These are phyloP conservation scores for Tychaedon coryphoeus DNA, from an alignment of 2,113 vertebrate genomes.

Conservation along the genomic window DNA sequence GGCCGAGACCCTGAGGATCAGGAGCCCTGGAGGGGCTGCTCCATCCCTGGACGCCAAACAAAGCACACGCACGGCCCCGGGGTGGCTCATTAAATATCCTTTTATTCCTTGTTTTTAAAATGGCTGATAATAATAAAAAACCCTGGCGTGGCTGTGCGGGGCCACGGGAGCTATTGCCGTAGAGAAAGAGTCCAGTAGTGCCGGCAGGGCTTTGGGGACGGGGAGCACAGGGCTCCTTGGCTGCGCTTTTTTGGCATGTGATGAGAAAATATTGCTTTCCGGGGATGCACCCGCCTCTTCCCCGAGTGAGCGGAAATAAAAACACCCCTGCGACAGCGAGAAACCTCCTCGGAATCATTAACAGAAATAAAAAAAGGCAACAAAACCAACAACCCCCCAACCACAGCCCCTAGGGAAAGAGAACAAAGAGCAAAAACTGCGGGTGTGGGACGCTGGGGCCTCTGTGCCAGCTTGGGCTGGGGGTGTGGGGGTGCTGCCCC, in stretches of 20 bases:
- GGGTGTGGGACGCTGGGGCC: background rate
- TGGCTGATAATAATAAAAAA: conserved; percentile 52
- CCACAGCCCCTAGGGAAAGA: background rate
- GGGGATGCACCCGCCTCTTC: conserved; percentile 50
- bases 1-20: rapidly evolving
- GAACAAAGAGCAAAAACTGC: background rate
- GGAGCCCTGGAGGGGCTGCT: background rate
- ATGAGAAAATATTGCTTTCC: conserved; percentile 78
- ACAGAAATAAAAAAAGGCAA: background rate
- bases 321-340: background rate
- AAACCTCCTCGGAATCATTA: background rate
- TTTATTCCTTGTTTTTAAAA: conserved; percentile 67
- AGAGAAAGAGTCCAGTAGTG: conserved; percentile 45
- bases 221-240: background rate
- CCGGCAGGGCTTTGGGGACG: background rate
- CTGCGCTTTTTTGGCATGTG: conserved; percentile 71
- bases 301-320: conserved; percentile 39
- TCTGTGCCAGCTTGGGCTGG: background rate
- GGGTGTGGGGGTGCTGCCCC: background rate
- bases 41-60: background rate
- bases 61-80: background rate
- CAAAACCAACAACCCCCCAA: background rate
- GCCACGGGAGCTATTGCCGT: conserved; percentile 26
- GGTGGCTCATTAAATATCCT: conserved; percentile 60
- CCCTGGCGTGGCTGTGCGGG: background rate